Percentiles rank a stretch among this genome's conserved stretches.
These are phyloP conservation scores for Bombus polaris DNA, from an alignment of 1,140 invertebrate species.

Conservation along the genomic window DNA sequence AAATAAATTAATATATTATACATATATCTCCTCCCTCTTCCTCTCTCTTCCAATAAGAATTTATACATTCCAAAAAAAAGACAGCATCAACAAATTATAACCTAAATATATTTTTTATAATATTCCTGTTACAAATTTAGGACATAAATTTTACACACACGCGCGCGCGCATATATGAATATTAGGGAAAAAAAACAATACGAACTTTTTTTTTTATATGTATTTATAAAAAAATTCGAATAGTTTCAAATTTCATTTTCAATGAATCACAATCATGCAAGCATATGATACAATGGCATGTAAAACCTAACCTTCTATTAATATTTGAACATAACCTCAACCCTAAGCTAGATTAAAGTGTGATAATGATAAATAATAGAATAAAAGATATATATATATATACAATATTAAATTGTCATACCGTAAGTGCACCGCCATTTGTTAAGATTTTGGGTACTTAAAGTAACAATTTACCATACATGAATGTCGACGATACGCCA, in stretches of 20 bases:
- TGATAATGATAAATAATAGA: neutral
- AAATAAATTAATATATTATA: neutral
- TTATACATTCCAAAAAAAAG: neutral
- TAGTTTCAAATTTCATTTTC: neutral
- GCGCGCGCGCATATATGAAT: accelerated
- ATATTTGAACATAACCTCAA: neutral
- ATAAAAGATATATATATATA: neutral
- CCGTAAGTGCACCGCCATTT: conserved; percentile 61
- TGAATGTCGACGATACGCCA: conserved; percentile 15
- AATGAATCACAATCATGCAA: neutral
- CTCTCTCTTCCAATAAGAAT: neutral
- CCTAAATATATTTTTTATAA: neutral
- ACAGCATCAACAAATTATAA: neutral
- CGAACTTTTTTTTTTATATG: neutral
- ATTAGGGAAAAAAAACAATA: neutral
- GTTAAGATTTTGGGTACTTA: neutral
- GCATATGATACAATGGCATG: conserved; percentile 14
- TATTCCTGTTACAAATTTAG: neutral
- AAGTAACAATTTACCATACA: neutral
- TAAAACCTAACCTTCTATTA: conserved; percentile 20
- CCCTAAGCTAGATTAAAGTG: neutral
- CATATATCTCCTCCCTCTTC: neutral
- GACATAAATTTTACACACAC: neutral
- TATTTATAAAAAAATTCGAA: neutral
- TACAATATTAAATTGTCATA: conserved; percentile 10